These are phyloP conservation scores for Oreochromis tanganicae DNA, from an alignment of 2,113 vertebrate genomes.

Conservation along the genomic window DNA sequence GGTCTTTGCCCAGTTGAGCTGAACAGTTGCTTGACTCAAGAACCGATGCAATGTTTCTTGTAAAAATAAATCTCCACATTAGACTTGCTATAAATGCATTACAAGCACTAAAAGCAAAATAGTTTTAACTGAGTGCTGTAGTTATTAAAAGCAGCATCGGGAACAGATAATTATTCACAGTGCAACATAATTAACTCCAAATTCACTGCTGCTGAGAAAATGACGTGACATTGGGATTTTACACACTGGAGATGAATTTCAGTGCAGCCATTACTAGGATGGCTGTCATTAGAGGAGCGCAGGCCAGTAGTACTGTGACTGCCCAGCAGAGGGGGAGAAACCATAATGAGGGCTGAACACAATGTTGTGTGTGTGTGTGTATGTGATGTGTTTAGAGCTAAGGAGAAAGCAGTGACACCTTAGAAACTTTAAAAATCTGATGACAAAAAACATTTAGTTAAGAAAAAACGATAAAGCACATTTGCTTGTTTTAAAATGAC, in stretches of 20 bases:
- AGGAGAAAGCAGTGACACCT: not conserved
- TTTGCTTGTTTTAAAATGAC: not conserved
- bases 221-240: not conserved
- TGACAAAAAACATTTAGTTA: not conserved
- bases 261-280: not conserved
- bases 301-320: conserved; percentile 35
- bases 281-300: not conserved
- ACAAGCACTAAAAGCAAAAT: not conserved
- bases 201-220: not conserved
- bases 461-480: not conserved
- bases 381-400: not conserved
- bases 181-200: not conserved
- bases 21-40: not conserved
- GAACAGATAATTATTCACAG: not conserved
- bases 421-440: not conserved
- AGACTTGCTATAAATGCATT: conserved; percentile 4
- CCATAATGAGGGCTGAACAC: conserved; percentile 26
- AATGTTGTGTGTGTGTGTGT: not conserved
- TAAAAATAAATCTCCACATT: not conserved
- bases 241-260: not conserved
- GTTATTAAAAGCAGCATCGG: not conserved
- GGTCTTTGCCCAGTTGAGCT: not conserved
- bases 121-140: not conserved
- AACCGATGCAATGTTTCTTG: conserved; percentile 4
- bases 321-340: conserved; percentile 63